Base-by-base conservation (phyloP, 2,113 vertebrate genomes). In the Daphoenositta chrysoptera region DNA sequence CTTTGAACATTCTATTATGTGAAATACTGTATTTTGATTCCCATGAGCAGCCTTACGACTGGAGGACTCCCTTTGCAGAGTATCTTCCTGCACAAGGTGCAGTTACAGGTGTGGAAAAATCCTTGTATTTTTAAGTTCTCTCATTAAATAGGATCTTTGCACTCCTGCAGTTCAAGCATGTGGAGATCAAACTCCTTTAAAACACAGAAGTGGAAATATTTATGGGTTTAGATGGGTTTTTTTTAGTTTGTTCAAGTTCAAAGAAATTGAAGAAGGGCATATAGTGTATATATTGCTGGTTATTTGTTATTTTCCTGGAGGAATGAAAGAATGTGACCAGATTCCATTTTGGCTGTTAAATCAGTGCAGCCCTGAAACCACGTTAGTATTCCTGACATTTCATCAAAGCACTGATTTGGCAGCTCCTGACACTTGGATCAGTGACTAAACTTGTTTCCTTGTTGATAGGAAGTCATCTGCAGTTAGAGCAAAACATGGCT, bases 361-460 rank as follows among this genome's bases (percentile, higher is more conserved):
- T 92, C 83, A 66, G 39, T 28, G 47, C 48, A 81, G 65, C 84
- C 76, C 91, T 81, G 60, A 72, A 89, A 93, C 65, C 81, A 35
- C 0, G 4, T 95, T 93, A 60, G 69, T 48, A 81, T 84, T 92
- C 89, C 87, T 97, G 83, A 92, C 94, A 53, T 94, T 91, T 91
- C 89, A 92, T 96, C 93, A 93, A 66, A 93, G 89, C 8, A 0
- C 81, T 95, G 80, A 94, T 97, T 95, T 96, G 92, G 90, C 83
- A 93, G 94, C 86, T 95, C 77, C 80, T 90, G 95, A 93, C 90
- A 84, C 83, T 93, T 89, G 93, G 91, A 89, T 95, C 92, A 89
- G 89, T 89, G 94, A 83, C 94, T 96, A 54, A 83, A 93, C 90
- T 97, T 92, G 93, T 95, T 96, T 96, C 89, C 58, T 57, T 95